phyloP scores from a whole-genome alignment of 1,140 invertebrate species.

The Drosophila oshimai region DNA sequence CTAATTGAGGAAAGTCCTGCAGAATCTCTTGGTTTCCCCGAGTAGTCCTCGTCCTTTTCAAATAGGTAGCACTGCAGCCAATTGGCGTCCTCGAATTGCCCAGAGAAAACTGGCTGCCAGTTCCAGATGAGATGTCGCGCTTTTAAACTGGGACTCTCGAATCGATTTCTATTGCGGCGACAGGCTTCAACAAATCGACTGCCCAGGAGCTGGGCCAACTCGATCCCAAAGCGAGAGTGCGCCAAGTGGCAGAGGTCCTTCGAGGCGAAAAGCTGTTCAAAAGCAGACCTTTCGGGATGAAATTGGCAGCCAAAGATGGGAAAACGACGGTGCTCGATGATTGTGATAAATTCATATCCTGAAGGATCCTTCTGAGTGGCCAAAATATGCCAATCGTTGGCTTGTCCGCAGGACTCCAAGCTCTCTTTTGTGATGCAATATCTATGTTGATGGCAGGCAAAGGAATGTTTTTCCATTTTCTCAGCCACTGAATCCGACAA shows the following conservation, averaged over 20 bases:
- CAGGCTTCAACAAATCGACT: slow-evolving; percentile 91
- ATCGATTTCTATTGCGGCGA: slow-evolving; percentile 85
- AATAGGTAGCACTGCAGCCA: slow-evolving; percentile 58
- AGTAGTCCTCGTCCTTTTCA: slow-evolving; percentile 44
- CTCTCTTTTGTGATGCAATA: slow-evolving; percentile 87
- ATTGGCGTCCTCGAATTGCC: slow-evolving; percentile 30
- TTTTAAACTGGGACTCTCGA: slow-evolving; percentile 83
- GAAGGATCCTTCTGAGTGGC: slow-evolving; percentile 87
- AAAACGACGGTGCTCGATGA: slow-evolving; percentile 86
- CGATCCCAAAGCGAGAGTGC: slow-evolving; percentile 83
- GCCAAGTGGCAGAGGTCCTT: slow-evolving; percentile 84
- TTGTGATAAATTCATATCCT: slow-evolving; percentile 86
- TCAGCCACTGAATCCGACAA: slow-evolving; percentile 84
- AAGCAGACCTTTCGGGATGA: slow-evolving; percentile 94
- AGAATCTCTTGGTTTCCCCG: background rate
- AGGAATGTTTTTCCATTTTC: slow-evolving; percentile 84
- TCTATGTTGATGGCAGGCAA: slow-evolving; percentile 90
- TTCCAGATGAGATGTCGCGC: slow-evolving; percentile 86
- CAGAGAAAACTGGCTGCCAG: slow-evolving; percentile 85
- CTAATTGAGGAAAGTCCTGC: background rate
- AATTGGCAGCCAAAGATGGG: slow-evolving; percentile 95
- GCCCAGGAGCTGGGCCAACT: slow-evolving; percentile 89
- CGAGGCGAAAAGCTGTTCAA: slow-evolving; percentile 87
- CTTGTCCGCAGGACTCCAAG: slow-evolving; percentile 83
- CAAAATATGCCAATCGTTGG: slow-evolving; percentile 86